These are phyloP conservation scores for Nilaparvata lugens DNA, from an alignment of 1,140 invertebrate species.

Conservation along the genomic window DNA sequence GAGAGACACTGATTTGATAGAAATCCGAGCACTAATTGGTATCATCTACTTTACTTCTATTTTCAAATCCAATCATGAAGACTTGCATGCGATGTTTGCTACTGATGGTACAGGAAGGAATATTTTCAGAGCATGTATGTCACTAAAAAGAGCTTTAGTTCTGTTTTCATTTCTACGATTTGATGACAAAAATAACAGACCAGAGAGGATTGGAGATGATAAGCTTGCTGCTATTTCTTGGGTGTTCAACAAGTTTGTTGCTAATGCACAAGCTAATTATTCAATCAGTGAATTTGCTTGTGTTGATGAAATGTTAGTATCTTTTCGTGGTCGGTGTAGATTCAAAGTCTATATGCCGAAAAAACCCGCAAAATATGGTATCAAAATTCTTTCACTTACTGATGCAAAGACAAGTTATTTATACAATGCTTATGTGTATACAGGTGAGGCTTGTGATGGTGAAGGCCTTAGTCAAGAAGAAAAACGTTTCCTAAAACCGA, in stretches of 20 bases:
- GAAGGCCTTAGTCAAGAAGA: slow-evolving; percentile 18
- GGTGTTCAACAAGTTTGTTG: too few species aligned
- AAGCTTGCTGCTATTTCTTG: too few species aligned
- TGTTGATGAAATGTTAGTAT: background rate
- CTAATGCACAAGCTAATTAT: background rate
- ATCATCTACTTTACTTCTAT: background rate
- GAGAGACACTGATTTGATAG: too few species aligned
- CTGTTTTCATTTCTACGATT: too few species aligned
- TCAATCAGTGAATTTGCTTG: background rate
- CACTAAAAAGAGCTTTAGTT: background rate
- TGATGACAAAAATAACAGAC: too few species aligned
- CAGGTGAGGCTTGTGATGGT: slow-evolving; percentile 28
- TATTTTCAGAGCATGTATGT: background rate
- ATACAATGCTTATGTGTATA: slow-evolving; percentile 28
- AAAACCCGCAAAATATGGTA: slow-evolving; percentile 38
- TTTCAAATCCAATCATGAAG: background rate
- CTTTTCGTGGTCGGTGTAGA: slow-evolving; percentile 32
- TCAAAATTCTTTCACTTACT: slow-evolving; percentile 17
- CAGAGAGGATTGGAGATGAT: too few species aligned
- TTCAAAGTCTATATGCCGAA: slow-evolving; percentile 38
- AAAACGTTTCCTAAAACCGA: slow-evolving; percentile 23
- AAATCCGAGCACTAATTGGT: too few species aligned
- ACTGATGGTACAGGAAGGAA: background rate
- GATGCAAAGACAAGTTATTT: slow-evolving; percentile 24
- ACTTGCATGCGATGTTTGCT: background rate